These are phyloP conservation scores for Thunnus thynnus DNA, from an alignment of 2,113 vertebrate species.

Conservation along the genomic window DNA sequence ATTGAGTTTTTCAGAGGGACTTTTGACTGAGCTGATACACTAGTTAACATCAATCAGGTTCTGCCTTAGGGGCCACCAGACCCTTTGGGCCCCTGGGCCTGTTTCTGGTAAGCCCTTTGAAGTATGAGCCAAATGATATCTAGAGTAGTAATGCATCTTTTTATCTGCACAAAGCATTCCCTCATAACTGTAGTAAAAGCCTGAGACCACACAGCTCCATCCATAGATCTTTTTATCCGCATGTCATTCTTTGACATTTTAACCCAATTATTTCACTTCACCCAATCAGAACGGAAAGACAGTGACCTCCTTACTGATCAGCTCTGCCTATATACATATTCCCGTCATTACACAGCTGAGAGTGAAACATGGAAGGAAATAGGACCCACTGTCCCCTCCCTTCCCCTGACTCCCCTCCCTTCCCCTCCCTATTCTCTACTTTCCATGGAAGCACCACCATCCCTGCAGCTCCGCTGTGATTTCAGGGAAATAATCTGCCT, in stretches of 20 bases:
- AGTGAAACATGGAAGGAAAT: constrained; percentile 75
- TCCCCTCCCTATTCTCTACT: constrained; percentile 69
- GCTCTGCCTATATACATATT: constrained; percentile 43
- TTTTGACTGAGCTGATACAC: background rate
- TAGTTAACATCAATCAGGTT: background rate
- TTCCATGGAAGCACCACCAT: constrained; percentile 63
- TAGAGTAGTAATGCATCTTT: background rate
- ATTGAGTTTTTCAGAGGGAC: background rate
- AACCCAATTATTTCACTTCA: constrained; percentile 26
- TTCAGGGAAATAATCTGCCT: constrained; percentile 49
- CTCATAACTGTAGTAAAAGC: background rate
- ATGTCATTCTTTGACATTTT: constrained; percentile 1
- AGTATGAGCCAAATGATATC: background rate
- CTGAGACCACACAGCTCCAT: background rate
- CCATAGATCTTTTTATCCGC: background rate
- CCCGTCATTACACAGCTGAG: constrained; percentile 64
- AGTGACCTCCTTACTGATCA: constrained; percentile 44
- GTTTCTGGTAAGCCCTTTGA: background rate
- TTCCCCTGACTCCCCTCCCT: constrained; percentile 60
- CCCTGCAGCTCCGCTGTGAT: constrained; percentile 61
- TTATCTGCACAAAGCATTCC: background rate
- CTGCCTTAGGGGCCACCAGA: background rate
- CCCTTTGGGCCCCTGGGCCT: background rate
- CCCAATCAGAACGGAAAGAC: constrained; percentile 29
- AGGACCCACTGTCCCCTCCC: constrained; percentile 69